Evolutionary conservation across 2,888 invertebrate genomes (phyloP).

Genomic region (Sthenelais limicola): DNA sequence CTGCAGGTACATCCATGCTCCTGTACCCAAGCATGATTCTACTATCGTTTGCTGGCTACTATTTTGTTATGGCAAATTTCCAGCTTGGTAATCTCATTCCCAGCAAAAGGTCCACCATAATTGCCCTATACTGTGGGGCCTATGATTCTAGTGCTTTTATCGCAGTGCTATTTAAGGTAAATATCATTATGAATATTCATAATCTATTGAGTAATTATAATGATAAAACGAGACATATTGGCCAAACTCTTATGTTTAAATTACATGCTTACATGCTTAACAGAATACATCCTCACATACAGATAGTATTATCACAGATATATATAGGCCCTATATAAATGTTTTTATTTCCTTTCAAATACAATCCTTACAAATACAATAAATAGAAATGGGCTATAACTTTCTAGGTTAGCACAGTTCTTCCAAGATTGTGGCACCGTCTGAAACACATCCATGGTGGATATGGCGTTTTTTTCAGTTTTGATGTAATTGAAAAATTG

Average conservation of each 20-base stretch:
- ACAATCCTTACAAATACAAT: background rate
- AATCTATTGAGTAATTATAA: background rate
- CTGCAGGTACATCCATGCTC: conserved; percentile 21
- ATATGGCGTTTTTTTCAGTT: too few species aligned
- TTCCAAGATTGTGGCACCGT: too few species aligned
- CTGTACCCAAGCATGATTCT: conserved; percentile 52
- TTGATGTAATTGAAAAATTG: too few species aligned
- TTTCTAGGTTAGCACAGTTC: background rate
- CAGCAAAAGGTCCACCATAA: conserved; percentile 51
- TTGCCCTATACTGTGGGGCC: conserved; percentile 53
- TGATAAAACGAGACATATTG: too few species aligned
- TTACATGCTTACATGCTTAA: too few species aligned
- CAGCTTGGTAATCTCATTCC: conserved; percentile 54
- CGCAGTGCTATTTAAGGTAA: conserved; percentile 52
- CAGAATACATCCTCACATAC: too few species aligned
- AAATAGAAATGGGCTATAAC: background rate
- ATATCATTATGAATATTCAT: background rate
- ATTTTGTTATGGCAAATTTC: conserved; percentile 53
- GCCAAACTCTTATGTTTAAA: too few species aligned
- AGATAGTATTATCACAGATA: too few species aligned
- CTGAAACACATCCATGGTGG: too few species aligned
- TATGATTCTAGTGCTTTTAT: conserved; percentile 54
- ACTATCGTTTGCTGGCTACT: conserved; percentile 51
- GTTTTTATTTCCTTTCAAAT: background rate
- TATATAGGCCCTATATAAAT: too few species aligned